These are phyloP conservation scores for Nomada lathburiana DNA, from an alignment of 2,888 invertebrate genomes.

Conservation along the genomic window DNA sequence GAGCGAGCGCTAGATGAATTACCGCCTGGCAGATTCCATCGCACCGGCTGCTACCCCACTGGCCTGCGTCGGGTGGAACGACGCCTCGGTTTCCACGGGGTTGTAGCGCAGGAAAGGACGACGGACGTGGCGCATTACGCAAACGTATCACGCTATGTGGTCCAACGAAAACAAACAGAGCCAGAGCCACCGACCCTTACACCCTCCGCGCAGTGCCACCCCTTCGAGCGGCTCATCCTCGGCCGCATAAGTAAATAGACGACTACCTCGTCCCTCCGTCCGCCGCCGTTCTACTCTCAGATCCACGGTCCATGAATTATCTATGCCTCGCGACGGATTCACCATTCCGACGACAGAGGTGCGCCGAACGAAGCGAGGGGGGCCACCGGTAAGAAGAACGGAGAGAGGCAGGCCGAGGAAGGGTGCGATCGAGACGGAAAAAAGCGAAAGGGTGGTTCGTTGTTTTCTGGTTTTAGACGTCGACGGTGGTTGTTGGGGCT, in stretches of 20 bases:
- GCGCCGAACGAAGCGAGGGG: no score
- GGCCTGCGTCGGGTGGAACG: constrained; percentile 31
- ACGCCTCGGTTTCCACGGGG: constrained; percentile 38
- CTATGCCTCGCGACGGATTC: background rate
- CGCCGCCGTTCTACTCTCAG: background rate
- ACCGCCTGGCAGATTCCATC: constrained; percentile 79
- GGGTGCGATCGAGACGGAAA: constrained; percentile 49
- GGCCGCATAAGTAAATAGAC: constrained; percentile 80
- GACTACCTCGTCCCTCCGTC: constrained; percentile 53
- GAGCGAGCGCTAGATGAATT: constrained; percentile 77
- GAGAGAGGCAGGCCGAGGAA: background rate
- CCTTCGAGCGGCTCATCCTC: constrained; percentile 63
- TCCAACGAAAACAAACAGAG: constrained; percentile 84
- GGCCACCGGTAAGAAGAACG: background rate
- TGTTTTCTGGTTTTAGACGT: constrained; percentile 72
- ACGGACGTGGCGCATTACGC: constrained; percentile 82
- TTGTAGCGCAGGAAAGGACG: constrained; percentile 69
- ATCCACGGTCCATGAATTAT: background rate
- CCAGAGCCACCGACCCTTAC: constrained; percentile 74
- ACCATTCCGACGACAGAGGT: no score
- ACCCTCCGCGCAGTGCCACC: constrained; percentile 50
- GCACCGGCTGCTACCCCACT: constrained; percentile 63
- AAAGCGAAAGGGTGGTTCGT: constrained; percentile 41
- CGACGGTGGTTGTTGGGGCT: constrained; percentile 62
- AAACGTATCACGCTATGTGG: constrained; percentile 84